Percentiles rank a stretch among this genome's conserved stretches.
These are phyloP conservation scores for Euura saliciscinereae DNA, from an alignment of 1,140 invertebrate genomes.

Conservation along the genomic window DNA sequence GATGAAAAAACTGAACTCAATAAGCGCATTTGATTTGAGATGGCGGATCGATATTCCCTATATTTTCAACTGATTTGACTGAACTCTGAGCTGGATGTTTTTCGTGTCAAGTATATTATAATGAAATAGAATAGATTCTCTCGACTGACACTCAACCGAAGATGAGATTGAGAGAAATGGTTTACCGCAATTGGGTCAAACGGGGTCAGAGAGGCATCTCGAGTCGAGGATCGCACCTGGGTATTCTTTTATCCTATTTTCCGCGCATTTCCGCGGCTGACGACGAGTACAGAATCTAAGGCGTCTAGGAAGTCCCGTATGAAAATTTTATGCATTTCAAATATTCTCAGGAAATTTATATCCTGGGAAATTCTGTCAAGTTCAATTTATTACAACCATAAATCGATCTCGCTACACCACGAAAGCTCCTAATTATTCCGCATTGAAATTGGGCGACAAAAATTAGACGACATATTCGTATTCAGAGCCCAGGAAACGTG, in stretches of 20 bases:
- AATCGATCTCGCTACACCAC: too few species aligned
- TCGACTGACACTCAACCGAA: too few species aligned
- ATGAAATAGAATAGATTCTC: too few species aligned
- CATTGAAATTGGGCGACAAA: neutral
- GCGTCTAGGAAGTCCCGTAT: neutral
- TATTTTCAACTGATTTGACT: too few species aligned
- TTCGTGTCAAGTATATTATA: too few species aligned
- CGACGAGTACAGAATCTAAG: neutral
- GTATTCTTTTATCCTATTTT: neutral
- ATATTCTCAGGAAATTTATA: neutral
- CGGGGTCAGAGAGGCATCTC: neutral
- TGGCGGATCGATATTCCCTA: too few species aligned
- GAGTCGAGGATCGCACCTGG: neutral
- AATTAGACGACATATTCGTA: too few species aligned
- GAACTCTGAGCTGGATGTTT: too few species aligned
- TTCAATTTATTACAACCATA: neutral
- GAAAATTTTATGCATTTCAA: conserved; percentile 8
- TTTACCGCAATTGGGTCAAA: neutral
- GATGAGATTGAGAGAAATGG: neutral
- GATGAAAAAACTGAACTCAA: too few species aligned
- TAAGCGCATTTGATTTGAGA: too few species aligned
- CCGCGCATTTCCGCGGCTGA: neutral
- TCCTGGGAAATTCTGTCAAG: neutral
- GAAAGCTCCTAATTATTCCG: neutral
- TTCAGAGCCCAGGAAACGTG: too few species aligned